Conservation (phyloP, 2,888 invertebrate species). For the Elmis aenea region DNA sequence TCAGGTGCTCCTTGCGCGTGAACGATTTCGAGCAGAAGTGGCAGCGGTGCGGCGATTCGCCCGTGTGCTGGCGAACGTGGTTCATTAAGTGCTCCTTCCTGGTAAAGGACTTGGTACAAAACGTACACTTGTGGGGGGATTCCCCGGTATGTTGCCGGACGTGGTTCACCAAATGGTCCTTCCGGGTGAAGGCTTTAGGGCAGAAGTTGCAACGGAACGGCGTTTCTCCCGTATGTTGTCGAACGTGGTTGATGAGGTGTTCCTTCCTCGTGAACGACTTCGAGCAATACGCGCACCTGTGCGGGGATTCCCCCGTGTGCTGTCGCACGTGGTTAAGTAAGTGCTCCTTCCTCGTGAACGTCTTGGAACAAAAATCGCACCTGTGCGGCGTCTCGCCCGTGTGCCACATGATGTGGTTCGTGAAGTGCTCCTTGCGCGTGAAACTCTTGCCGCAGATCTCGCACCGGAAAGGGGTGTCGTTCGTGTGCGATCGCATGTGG, state of each 20-base stretch:
- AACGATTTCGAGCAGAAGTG: conserved; percentile 81
- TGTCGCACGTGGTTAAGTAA: conserved; percentile 72
- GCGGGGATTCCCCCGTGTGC: conserved; percentile 78
- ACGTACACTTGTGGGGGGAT: conserved; percentile 71
- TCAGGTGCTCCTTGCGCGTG: conserved; percentile 81
- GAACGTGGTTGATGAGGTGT: conserved; percentile 80
- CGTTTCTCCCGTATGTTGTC: conserved; percentile 73
- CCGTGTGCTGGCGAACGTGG: conserved; percentile 82
- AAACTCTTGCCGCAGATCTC: conserved; percentile 85
- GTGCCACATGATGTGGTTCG: conserved; percentile 87
- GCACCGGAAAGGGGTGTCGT: conserved; percentile 76
- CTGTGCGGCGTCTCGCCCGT: conserved; percentile 75
- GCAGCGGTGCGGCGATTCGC: conserved; percentile 82
- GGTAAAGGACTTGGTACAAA: conserved; percentile 73
- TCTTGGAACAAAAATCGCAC: conserved; percentile 74
- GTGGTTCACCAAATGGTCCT: conserved; percentile 75
- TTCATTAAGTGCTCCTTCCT: conserved; percentile 78
- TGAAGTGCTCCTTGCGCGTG: conserved; percentile 84
- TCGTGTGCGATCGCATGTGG: conserved; percentile 83
- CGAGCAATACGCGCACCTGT: conserved; percentile 79
- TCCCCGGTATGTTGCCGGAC: conserved; percentile 67
- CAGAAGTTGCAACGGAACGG: conserved; percentile 79
- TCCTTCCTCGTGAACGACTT: conserved; percentile 84
- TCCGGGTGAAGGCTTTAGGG: conserved; percentile 79
- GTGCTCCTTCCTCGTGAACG: conserved; percentile 73